phyloP scores from a whole-genome alignment of 1,140 invertebrate species.

The Heliconius congener region DNA sequence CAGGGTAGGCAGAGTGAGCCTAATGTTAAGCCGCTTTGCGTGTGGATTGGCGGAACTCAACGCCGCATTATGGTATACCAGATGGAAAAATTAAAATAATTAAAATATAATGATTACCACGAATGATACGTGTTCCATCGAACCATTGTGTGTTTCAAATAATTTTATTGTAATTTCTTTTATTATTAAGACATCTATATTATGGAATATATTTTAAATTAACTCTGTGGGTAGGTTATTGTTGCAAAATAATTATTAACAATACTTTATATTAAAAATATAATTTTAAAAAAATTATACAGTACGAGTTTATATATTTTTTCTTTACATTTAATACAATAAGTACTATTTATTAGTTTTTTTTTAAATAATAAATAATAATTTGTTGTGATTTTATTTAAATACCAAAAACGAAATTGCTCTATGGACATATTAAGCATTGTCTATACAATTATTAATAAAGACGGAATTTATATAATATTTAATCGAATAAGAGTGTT shows the following conservation, averaged over 20 bases:
- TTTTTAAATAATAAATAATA: constrained; percentile 15
- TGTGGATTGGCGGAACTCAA: background rate
- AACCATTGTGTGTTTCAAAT: background rate
- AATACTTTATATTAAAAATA: background rate
- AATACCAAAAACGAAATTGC: background rate
- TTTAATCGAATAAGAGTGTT: background rate
- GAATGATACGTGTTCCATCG: background rate
- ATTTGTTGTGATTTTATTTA: constrained; percentile 5
- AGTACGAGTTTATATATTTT: background rate
- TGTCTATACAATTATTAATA: constrained; percentile 21
- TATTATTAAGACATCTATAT: too few relatives aligned
- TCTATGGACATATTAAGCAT: constrained; percentile 25
- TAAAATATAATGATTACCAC: background rate
- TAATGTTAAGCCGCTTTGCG: background rate
- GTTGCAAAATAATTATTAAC: background rate
- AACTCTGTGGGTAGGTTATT: too few relatives aligned
- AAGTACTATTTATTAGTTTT: constrained; percentile 11
- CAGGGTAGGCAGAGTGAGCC: too few relatives aligned
- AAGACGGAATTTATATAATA: constrained; percentile 21
- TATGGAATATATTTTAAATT: background rate
- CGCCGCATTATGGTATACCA: background rate
- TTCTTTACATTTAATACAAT: constrained; percentile 12
- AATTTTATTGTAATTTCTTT: too few relatives aligned
- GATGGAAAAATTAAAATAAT: background rate
- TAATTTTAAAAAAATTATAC: background rate